A percentile compares a stretch with the other conserved stretches of the same genome.
These are phyloP conservation scores for Alca torda DNA, from an alignment of 2,797 vertebrate genomes.

Conservation along the genomic window DNA sequence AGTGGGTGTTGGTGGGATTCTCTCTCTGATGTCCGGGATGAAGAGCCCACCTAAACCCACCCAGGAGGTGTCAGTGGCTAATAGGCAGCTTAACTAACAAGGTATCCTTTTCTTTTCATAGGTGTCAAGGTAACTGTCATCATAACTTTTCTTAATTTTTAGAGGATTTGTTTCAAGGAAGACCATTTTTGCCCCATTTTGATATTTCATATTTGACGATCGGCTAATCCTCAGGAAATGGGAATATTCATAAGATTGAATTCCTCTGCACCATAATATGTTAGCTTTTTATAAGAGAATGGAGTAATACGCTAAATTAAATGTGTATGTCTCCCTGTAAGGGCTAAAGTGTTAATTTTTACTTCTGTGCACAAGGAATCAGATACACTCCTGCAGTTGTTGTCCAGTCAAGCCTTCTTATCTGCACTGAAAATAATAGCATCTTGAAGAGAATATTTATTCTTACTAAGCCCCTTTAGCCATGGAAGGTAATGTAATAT, in stretches of 20 bases:
- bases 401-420: neutral
- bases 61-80: neutral
- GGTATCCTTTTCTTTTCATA: neutral
- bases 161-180: neutral
- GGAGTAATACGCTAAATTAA: neutral
- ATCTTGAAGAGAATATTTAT: slow-evolving; percentile 13
- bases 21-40: neutral
- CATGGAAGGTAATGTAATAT: neutral
- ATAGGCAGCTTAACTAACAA: neutral
- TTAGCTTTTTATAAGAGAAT: neutral
- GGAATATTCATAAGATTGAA: neutral
- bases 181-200: neutral
- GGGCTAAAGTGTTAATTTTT: neutral
- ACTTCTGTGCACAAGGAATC: neutral
- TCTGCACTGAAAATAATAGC: neutral
- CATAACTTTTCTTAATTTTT: neutral
- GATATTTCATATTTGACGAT: neutral
- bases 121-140: neutral
- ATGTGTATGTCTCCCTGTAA: neutral
- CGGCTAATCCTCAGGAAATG: neutral
- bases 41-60: neutral
- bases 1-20: rapidly evolving
- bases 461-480: slow-evolving; percentile 5
- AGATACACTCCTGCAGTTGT: neutral
- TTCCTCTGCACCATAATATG: neutral